A percentile compares a stretch with the other conserved stretches of the same genome.
Evolutionary conservation across 2,113 vertebrate genomes (phyloP).

Genomic region (rat (Rattus norvegicus)): GRCr8 NC_086028.1:65824501-65825000

Average conservation of each 20-base stretch:
- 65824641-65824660: background rate
- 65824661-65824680: background rate
- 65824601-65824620: no score
- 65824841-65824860: background rate
- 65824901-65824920: no score
- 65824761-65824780: background rate
- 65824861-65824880: no score
- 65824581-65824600: no score
- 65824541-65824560: no score
- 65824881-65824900: no score
- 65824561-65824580: no score
- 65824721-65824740: background rate
- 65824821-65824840: background rate
- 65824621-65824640: background rate
- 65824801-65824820: background rate
- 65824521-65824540: no score
- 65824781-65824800: background rate
- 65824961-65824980: background rate
- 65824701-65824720: background rate
- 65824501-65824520: no score
- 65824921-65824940: no score
- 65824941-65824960: background rate
- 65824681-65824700: background rate
- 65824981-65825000: background rate
- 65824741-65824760: no score